Evolutionary conservation across 2,113 vertebrate genomes (phyloP).

Genomic region (Etia nguti): DNA sequence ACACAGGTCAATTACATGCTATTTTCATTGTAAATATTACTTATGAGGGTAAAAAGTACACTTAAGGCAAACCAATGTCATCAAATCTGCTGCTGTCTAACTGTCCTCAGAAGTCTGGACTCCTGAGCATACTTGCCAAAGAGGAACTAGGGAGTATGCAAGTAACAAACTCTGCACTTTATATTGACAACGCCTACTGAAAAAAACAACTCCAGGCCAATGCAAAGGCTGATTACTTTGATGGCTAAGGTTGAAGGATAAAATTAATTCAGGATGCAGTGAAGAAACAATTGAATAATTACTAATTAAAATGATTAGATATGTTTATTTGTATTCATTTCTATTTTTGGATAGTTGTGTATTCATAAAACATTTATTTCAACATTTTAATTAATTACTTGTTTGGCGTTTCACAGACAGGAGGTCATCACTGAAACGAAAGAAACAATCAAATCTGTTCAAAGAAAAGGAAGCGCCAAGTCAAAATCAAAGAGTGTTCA

Average conservation of each 20-base stretch:
- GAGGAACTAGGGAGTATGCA: not conserved
- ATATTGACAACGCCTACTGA: not conserved
- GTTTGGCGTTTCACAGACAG: not conserved
- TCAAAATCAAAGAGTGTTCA: not conserved
- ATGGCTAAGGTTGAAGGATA: not conserved
- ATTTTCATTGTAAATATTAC: not conserved
- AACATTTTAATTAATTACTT: not conserved
- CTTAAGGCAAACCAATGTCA: not conserved
- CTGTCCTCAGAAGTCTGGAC: not conserved
- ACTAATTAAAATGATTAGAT: not conserved
- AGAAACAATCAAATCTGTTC: not conserved
- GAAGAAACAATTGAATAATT: not conserved
- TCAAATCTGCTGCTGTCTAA: not conserved
- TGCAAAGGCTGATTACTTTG: not conserved
- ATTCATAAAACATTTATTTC: not conserved
- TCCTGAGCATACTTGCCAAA: not conserved
- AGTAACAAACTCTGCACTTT: not conserved
- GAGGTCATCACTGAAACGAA: not conserved
- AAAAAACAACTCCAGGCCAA: not conserved
- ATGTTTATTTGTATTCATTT: not conserved
- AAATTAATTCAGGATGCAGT: not conserved
- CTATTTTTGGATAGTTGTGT: not conserved
- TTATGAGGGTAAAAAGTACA: not conserved
- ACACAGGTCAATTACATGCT: not conserved
- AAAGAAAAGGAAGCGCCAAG: not conserved